Evolutionary conservation across 2,888 invertebrate species (phyloP).

Genomic region (Drosophila buzzatii): DNA sequence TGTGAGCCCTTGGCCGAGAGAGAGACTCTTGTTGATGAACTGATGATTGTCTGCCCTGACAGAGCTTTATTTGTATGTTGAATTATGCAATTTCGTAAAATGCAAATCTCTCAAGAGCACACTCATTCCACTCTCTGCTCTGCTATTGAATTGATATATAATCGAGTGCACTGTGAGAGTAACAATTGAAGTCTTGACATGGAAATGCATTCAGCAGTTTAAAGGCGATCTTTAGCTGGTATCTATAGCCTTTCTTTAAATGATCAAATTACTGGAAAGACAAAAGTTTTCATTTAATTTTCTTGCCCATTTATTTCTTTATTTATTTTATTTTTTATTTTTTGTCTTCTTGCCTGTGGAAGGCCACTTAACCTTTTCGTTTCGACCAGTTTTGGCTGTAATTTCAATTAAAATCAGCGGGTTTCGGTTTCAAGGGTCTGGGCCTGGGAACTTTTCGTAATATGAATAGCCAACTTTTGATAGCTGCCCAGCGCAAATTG

Average conservation of each 20-base stretch:
- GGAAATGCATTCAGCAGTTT: background rate
- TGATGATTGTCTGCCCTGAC: conserved; percentile 20
- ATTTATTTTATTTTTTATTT: background rate
- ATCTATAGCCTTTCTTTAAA: background rate
- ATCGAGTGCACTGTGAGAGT: background rate
- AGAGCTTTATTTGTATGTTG: conserved; percentile 19
- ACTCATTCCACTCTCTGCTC: background rate
- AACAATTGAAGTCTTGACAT: background rate
- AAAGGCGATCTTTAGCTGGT: background rate
- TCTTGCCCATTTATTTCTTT: conserved; percentile 8
- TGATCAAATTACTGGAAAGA: conserved; percentile 29
- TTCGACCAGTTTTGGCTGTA: conserved; percentile 33
- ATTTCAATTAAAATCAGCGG: conserved; percentile 68
- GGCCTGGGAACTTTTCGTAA: conserved; percentile 46
- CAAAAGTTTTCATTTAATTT: conserved; percentile 38
- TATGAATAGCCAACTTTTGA: conserved; percentile 52
- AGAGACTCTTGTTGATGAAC: conserved; percentile 36
- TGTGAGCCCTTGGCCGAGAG: no score
- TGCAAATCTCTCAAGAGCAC: background rate
- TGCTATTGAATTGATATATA: background rate
- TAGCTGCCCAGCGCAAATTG: conserved; percentile 34
- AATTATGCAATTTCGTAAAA: conserved; percentile 46
- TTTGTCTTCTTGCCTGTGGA: background rate
- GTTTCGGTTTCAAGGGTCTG: conserved; percentile 16
- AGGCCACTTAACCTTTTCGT: conserved; percentile 37